These are phyloP conservation scores for Agrilus cyanescens DNA, from an alignment of 2,888 invertebrate genomes.

Conservation along the genomic window DNA sequence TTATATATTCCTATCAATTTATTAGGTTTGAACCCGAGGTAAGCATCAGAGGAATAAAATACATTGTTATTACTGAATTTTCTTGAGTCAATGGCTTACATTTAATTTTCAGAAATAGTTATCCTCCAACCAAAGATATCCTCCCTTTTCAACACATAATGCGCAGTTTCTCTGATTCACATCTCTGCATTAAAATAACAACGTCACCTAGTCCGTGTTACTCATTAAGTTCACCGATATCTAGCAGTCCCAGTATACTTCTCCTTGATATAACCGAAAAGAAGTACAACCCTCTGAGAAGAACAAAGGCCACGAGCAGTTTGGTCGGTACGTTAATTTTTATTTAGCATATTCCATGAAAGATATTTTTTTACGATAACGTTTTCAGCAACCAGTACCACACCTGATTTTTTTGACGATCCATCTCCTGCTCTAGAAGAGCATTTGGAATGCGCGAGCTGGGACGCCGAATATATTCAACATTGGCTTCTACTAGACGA, in stretches of 20 bases:
- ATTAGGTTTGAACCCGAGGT: constrained; percentile 33
- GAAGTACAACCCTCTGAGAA: constrained; percentile 39
- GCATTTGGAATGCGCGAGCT: constrained; percentile 45
- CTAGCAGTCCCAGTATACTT: constrained; percentile 49
- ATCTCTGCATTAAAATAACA: constrained; percentile 57
- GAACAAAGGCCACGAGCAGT: constrained; percentile 42
- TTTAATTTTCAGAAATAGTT: constrained; percentile 46
- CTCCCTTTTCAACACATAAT: constrained; percentile 63
- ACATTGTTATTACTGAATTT: neutral
- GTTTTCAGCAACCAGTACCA: constrained; percentile 22
- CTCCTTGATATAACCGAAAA: constrained; percentile 50
- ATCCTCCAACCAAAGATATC: constrained; percentile 56
- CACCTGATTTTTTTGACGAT: constrained; percentile 28
- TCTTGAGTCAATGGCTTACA: neutral
- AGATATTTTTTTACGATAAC: neutral
- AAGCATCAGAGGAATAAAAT: constrained; percentile 3
- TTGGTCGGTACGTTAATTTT: constrained; percentile 38
- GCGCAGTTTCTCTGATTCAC: constrained; percentile 63
- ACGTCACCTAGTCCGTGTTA: constrained; percentile 46
- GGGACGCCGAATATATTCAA: constrained; percentile 63
- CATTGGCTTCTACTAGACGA: constrained; percentile 66
- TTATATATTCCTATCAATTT: constrained; percentile 58
- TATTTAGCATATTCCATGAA: neutral
- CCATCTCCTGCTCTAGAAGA: constrained; percentile 47
- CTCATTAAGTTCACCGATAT: constrained; percentile 44